Base-by-base conservation (phyloP, 2,113 vertebrate genomes). In the Arizona elegans region DNA sequence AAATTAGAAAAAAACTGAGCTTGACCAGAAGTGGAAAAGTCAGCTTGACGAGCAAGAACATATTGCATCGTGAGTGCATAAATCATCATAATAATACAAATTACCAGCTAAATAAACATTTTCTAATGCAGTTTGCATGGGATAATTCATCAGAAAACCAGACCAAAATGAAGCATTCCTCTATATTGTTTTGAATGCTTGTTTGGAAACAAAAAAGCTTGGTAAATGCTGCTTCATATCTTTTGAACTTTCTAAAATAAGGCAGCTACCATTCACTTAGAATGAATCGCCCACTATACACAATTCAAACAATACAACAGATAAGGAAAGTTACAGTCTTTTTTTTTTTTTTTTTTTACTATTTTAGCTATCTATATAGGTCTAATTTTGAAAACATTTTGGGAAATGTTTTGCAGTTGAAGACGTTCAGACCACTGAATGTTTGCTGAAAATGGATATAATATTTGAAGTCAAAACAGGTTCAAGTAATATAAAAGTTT, bases 211-310 rank as follows among this genome's bases (percentile, higher is more conserved):
- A n/a, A 95, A 85, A 85, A 95, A 70, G 52, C 26, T 21, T 33
- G 8, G 33, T 13, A 70, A 53, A 52, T 85, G 85, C 43, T 91
- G 86, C 70, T 92, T 89, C 93, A 62, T 88, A 91, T 62, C 92
- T 93, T 52, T 91, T 93, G 70, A 86, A 12, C 55, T 96, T 95
- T 95, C 89, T 94, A 93, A 96, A 95, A 85, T 92, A 70, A 62
- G 93, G 59, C 93, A 93, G 55, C 21, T 92, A 65, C 87, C 38
- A 52, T 95, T 95, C 10, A 52, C 90, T 90, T 93, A 65, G 89
- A 56, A 81, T 56, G 91, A 88, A 92, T 65, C 43, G 92, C 86
- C 23, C 92, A 93, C 38, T 55, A 29, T 23, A 33, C n/a, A 24
- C 65, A 91, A 86, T 92, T 95, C 86, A 94, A 95, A 95, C 24